Conservation (phyloP, 2,797 vertebrate species). For the Protosalanx chinensis region DNA sequence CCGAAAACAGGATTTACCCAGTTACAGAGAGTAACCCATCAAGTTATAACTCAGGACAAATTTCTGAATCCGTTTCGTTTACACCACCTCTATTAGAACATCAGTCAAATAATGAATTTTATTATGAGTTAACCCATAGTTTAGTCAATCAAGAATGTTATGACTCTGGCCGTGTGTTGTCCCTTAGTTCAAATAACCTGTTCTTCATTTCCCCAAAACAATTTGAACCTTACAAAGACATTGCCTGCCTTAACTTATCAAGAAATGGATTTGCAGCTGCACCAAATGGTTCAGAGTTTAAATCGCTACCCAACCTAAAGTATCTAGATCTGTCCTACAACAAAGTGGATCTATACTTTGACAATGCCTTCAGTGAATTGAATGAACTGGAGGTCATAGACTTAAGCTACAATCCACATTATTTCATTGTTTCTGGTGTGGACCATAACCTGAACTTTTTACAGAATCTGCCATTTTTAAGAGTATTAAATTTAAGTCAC, state of each 20-base stretch:
- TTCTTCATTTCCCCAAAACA: constrained; percentile 76
- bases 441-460: constrained; percentile 73
- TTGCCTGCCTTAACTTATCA: constrained; percentile 82
- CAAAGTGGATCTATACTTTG: constrained; percentile 76
- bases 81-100: constrained; percentile 30
- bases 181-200: constrained; percentile 77
- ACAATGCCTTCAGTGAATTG: constrained; percentile 70
- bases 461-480: constrained; percentile 69
- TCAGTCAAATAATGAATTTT: constrained; percentile 8
- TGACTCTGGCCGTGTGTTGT: constrained; percentile 71
- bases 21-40: background rate
- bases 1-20: constrained; percentile 79
- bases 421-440: constrained; percentile 72
- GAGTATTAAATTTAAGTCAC: constrained; percentile 75
- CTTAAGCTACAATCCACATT: constrained; percentile 76
- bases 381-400: constrained; percentile 70
- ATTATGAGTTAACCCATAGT: constrained; percentile 40
- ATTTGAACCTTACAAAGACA: constrained; percentile 67
- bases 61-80: constrained; percentile 20
- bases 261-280: constrained; percentile 74
- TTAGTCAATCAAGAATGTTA: constrained; percentile 72
- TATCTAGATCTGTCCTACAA: constrained; percentile 81
- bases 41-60: fast-evolving
- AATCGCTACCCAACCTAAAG: constrained; percentile 63
- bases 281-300: constrained; percentile 75